Evolutionary conservation across 2,113 vertebrate species (phyloP).

Genomic region (Menidia beryllina): DNA sequence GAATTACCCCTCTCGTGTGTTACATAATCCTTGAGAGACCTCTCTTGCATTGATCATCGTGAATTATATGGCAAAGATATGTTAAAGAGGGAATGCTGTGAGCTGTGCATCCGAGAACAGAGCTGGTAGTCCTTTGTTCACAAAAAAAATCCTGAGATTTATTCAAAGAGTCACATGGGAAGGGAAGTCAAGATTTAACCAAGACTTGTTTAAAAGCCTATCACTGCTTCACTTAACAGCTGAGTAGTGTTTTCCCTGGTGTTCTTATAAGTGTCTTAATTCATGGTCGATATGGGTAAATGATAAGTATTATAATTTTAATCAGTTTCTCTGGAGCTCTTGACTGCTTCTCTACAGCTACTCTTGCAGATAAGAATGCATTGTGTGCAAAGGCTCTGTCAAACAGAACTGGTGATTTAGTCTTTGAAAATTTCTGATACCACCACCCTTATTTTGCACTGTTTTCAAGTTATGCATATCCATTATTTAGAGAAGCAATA

Average conservation of each 20-base stretch:
- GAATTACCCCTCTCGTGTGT: no score
- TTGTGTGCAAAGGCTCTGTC: conserved; percentile 25
- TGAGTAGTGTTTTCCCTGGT: conserved; percentile 32
- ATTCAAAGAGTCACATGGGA: conserved; percentile 35
- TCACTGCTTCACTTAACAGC: conserved; percentile 45
- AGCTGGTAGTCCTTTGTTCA: conserved; percentile 18
- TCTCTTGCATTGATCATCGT: neutral
- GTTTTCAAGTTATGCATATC: neutral
- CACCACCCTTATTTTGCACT: conserved; percentile 1
- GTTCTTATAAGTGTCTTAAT: conserved; percentile 10
- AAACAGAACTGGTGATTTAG: conserved; percentile 8
- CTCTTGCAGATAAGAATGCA: neutral
- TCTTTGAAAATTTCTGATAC: neutral
- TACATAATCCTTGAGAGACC: neutral
- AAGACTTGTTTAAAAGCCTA: conserved; percentile 60
- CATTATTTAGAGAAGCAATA: neutral
- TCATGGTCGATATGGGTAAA: conserved; percentile 14
- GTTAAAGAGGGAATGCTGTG: conserved; percentile 27
- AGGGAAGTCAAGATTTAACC: conserved; percentile 41
- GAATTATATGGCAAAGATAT: conserved; percentile 22
- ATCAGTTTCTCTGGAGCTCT: conserved; percentile 43
- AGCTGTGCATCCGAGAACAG: conserved; percentile 31
- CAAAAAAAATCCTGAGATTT: conserved; percentile 47
- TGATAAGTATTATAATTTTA: conserved; percentile 46
- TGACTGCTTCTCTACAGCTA: conserved; percentile 6